A percentile compares a stretch with the other conserved stretches of the same genome.
Conservation (phyloP, 1,140 invertebrate genomes). For the Mamestra configurata region DNA sequence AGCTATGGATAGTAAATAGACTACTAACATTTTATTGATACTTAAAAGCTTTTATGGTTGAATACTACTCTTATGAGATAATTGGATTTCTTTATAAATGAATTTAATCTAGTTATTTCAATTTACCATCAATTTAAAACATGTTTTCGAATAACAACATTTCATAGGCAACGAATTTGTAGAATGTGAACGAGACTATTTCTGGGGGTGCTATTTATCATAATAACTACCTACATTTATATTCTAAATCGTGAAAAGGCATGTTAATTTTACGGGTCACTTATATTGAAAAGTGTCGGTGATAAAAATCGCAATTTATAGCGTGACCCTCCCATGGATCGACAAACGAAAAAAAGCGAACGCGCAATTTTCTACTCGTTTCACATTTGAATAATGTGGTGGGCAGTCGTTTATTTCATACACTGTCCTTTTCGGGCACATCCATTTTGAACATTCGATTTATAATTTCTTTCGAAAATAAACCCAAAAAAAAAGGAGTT, state of each 20-base stretch:
- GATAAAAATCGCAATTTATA: constrained; percentile 59
- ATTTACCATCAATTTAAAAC: not conserved
- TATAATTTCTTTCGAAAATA: not conserved
- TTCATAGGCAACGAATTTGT: not conserved
- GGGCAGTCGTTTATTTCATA: constrained; percentile 41
- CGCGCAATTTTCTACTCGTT: constrained; percentile 46
- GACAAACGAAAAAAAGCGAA: constrained; percentile 53
- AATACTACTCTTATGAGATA: not conserved
- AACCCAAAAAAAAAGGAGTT: not conserved
- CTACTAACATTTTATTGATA: not conserved
- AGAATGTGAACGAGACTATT: not conserved
- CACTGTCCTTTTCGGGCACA: constrained; percentile 18
- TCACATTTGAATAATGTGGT: constrained; percentile 48
- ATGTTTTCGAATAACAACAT: not conserved
- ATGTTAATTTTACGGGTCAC: constrained; percentile 56
- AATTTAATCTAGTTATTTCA: not conserved
- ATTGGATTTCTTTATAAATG: not conserved
- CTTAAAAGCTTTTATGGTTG: not conserved
- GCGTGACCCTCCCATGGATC: constrained; percentile 53
- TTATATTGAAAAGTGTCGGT: constrained; percentile 57
- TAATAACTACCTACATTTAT: not conserved
- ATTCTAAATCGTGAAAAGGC: constrained; percentile 46
- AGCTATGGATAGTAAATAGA: not conserved
- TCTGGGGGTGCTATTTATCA: not conserved
- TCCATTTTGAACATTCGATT: not conserved